These are phyloP conservation scores for Drosophila guanche DNA, from an alignment of 1,140 invertebrate species.

Conservation along the genomic window DNA sequence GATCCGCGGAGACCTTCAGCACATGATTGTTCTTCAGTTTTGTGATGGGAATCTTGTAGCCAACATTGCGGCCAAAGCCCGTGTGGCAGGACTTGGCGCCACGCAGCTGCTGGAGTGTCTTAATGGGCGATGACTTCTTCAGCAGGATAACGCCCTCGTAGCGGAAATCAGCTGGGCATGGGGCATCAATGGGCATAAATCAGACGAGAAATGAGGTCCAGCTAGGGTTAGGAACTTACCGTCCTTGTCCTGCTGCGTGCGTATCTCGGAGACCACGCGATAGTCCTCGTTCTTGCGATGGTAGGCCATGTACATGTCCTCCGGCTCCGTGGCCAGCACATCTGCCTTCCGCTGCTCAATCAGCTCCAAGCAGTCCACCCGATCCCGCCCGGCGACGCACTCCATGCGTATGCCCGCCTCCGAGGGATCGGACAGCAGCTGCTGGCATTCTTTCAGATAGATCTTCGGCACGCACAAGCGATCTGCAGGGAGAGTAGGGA, in stretches of 20 bases:
- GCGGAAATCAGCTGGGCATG: conserved; percentile 88
- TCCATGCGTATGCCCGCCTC: conserved; percentile 86
- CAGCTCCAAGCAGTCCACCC: conserved; percentile 89
- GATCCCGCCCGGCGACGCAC: conserved; percentile 89
- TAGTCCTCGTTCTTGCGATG: conserved; percentile 87
- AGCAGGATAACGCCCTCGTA: conserved; percentile 92
- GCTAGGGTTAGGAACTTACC: conserved; percentile 81
- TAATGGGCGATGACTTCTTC: conserved; percentile 88
- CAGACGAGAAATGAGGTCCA: neutral
- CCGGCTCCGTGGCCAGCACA: conserved; percentile 91
- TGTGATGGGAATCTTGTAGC: conserved; percentile 90
- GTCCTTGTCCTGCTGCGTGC: conserved; percentile 85
- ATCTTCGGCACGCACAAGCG: conserved; percentile 89
- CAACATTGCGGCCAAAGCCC: conserved; percentile 90
- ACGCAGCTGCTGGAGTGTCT: conserved; percentile 86
- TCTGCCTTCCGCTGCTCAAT: conserved; percentile 91
- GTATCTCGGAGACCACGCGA: conserved; percentile 88
- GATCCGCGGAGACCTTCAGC: conserved; percentile 87
- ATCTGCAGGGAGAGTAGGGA: conserved; percentile 83
- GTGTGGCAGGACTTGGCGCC: conserved; percentile 92
- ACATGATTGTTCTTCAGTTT: conserved; percentile 89
- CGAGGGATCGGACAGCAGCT: conserved; percentile 87
- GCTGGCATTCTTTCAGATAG: conserved; percentile 86
- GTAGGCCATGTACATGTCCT: conserved; percentile 90
- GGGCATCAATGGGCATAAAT: conserved; percentile 39